Evolutionary conservation across 2,888 invertebrate genomes (phyloP), one percentile per base, ranked within the genome.

Genomic region (Acleris holmiana): DNA sequence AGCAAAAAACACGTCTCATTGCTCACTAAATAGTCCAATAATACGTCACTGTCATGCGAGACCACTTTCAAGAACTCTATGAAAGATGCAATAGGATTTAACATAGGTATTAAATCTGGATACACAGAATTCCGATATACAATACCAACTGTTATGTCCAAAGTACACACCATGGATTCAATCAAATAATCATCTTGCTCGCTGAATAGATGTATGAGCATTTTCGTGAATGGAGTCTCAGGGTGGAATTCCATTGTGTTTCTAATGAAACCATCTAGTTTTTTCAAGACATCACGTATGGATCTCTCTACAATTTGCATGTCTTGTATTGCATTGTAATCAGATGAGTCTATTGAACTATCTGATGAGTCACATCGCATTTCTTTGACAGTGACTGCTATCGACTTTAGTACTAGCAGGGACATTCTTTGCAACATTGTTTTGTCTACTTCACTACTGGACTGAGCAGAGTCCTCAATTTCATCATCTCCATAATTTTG

Each of bases 121-220:
- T 96, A 96, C 66, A 96, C 95, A 0, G 96, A 95, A 77, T 96
- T 96, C 57, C 97, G 94, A 80, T 96, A 96, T 25, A 96, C 96
- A 63, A 98, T 95, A 47, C 97, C 97, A 23, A 96, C 95, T 0
- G 96, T 97, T 51, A 98, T 97, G 84, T 98, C 98, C 55, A 98
- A 86, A 44, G 97, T 97, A 83, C 98, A 98, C 7, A 98, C 96
- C 97, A 98, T 97, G 3, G 97, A 96, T 90, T 98, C 98, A 66
- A 98, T 96, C 73, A 98, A 89, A 77, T 97, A 97, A 85, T 98
- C 98, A 79, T 98, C 98, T 83, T 98, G 98, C 85, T 98, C 97
- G 75, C 96, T 96, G 78, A 98, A 98, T 64, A 98, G 89, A 83
- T 97, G 96, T 66, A 98, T 96, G 57, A 98, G 93, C 94, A 98